A percentile compares a stretch with the other conserved stretches of the same genome.
Conservation (phyloP, 1,140 invertebrate genomes). For the Drosophila lacertosa region DNA sequence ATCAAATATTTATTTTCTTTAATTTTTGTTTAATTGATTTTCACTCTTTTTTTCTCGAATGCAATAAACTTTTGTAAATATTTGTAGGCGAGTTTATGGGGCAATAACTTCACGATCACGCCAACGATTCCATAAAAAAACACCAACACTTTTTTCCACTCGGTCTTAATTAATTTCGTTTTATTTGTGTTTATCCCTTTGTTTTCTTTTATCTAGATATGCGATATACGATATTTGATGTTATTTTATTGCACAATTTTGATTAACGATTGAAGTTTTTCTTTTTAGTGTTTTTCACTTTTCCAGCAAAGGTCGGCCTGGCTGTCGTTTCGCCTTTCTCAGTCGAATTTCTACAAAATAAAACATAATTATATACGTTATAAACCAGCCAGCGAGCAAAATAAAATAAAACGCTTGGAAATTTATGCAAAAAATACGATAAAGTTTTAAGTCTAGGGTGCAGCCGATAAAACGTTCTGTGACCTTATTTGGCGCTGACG, state of each 20-base stretch:
- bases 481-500: conserved; percentile 61
- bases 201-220: conserved; percentile 28
- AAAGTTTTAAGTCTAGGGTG: conserved; percentile 23
- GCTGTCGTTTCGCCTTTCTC: conserved; percentile 25
- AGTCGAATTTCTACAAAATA: conserved; percentile 38
- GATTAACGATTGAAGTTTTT: conserved; percentile 39
- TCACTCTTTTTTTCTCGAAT: conserved; percentile 54
- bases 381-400: conserved; percentile 8
- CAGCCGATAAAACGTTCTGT: conserved; percentile 35
- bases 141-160: conserved; percentile 18
- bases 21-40: conserved; percentile 63
- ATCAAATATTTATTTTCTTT: conserved; percentile 52
- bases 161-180: conserved; percentile 60
- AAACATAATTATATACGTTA: conserved; percentile 25
- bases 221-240: conserved; percentile 14
- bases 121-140: conserved; percentile 5
- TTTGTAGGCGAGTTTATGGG: conserved; percentile 44
- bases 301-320: conserved; percentile 24
- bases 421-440: conserved; percentile 40
- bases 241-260: conserved; percentile 62
- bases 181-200: conserved; percentile 44
- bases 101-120: conserved; percentile 56
- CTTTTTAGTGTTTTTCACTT: conserved; percentile 67
- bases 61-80: conserved; percentile 42
- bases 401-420: conserved; percentile 12